Evolutionary conservation across 1,140 invertebrate species (phyloP).

Genomic region (Drosophila orena): DNA sequence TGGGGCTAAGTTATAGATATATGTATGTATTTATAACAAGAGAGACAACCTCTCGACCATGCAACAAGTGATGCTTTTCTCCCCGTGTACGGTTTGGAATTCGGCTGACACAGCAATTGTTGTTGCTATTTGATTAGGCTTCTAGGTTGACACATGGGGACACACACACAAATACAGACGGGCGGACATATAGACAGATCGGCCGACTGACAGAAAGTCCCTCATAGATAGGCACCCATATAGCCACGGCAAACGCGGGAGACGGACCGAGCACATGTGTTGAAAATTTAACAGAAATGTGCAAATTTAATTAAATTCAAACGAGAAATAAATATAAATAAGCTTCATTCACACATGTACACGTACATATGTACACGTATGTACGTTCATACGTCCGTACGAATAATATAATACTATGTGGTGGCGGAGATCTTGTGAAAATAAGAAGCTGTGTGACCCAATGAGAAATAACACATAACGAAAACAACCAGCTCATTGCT

Average conservation of each 20-base stretch:
- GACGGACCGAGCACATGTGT: conserved; percentile 54
- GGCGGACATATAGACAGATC: conserved; percentile 29
- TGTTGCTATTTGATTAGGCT: conserved; percentile 74
- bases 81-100: conserved; percentile 51
- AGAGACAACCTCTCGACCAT: no score
- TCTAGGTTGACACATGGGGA: conserved; percentile 75
- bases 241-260: conserved; percentile 6
- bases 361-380: conserved; percentile 23
- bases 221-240: conserved; percentile 40
- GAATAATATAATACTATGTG: conserved; percentile 33
- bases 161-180: conserved; percentile 44
- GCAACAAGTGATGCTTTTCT: background rate
- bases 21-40: background rate
- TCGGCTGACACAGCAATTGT: conserved; percentile 56
- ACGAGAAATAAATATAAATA: conserved; percentile 79
- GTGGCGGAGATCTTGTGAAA: conserved; percentile 31
- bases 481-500: conserved; percentile 7
- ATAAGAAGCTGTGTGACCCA: conserved; percentile 50
- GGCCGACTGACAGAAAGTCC: conserved; percentile 21
- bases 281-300: conserved; percentile 80
- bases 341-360: conserved; percentile 45
- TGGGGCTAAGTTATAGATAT: no score
- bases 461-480: conserved; percentile 27
- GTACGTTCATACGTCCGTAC: background rate
- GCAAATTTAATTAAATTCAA: conserved; percentile 83